phyloP scores from a whole-genome alignment of 2,888 invertebrate genomes.

The Isotomurus palustris region DNA sequence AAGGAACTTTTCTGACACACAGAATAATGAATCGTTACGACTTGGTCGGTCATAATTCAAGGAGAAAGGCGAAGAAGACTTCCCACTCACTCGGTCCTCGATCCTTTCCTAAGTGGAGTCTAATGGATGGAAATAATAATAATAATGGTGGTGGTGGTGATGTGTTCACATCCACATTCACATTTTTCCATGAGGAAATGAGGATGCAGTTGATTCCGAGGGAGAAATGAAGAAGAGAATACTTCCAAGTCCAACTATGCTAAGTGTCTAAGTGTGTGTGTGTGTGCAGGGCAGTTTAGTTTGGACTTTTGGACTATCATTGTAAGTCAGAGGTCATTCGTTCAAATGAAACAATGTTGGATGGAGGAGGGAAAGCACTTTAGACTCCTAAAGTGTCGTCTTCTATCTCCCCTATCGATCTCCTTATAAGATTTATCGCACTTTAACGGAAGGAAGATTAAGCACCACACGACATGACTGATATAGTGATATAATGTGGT shows the following conservation, averaged over 20 bases:
- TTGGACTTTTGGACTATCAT: neutral
- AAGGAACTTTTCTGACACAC: conserved; percentile 4
- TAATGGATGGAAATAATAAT: too few relatives aligned
- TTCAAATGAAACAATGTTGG: conserved; percentile 1
- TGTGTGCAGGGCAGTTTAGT: neutral
- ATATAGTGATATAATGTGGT: neutral
- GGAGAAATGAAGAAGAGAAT: too few relatives aligned
- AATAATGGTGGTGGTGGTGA: too few relatives aligned
- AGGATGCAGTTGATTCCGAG: too few relatives aligned
- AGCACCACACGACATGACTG: neutral
- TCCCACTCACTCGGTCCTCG: too few relatives aligned
- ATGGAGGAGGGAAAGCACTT: conserved; percentile 4
- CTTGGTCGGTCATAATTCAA: too few relatives aligned
- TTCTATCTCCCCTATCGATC: neutral
- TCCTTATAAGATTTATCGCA: neutral
- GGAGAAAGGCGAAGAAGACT: too few relatives aligned
- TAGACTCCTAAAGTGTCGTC: neutral
- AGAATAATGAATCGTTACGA: conserved; percentile 42
- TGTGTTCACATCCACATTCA: too few relatives aligned
- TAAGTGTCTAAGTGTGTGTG: neutral
- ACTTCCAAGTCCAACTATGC: neutral
- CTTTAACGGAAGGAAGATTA: neutral
- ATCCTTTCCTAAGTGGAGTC: too few relatives aligned
- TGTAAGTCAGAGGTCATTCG: conserved; percentile 1
- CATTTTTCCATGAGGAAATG: too few relatives aligned